phyloP scores from a whole-genome alignment of 2,888 invertebrate genomes.

The Lordiphosa fenestrarum region DNA sequence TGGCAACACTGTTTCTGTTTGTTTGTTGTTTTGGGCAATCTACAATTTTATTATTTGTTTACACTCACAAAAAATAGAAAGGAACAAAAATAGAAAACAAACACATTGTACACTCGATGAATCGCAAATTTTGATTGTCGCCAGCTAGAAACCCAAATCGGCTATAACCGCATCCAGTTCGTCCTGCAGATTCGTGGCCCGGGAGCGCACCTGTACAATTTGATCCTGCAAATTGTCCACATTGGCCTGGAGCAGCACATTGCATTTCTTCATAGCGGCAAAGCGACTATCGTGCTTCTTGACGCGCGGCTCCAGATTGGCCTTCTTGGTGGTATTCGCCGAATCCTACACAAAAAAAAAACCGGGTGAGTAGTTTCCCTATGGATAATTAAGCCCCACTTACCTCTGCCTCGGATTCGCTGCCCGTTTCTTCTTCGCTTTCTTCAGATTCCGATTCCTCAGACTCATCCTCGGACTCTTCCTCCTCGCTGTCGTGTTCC shows the following conservation, averaged over 20 bases:
- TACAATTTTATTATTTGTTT: slow-evolving; percentile 21
- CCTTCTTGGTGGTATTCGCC: slow-evolving; percentile 85
- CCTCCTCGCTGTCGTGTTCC: slow-evolving; percentile 77
- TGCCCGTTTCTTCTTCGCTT: slow-evolving; percentile 75
- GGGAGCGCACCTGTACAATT: slow-evolving; percentile 90
- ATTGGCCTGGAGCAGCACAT: slow-evolving; percentile 92
- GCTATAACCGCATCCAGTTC: slow-evolving; percentile 93
- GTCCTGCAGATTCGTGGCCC: slow-evolving; percentile 88
- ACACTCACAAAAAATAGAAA: slow-evolving; percentile 59
- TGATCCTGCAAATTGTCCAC: slow-evolving; percentile 93
- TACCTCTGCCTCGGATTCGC: slow-evolving; percentile 74
- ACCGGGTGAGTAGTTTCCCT: slow-evolving; percentile 10
- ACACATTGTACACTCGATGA: slow-evolving; percentile 54
- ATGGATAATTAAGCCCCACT: background rate
- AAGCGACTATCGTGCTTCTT: slow-evolving; percentile 90
- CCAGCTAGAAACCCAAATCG: slow-evolving; percentile 86
- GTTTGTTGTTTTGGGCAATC: background rate
- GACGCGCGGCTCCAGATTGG: slow-evolving; percentile 84
- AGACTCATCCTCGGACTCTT: slow-evolving; percentile 79
- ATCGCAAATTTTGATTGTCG: slow-evolving; percentile 19
- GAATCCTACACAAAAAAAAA: slow-evolving; percentile 82
- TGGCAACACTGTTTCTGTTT: no score
- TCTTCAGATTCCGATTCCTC: slow-evolving; percentile 85
- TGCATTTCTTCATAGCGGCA: slow-evolving; percentile 91
- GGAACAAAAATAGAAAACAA: slow-evolving; percentile 51